phyloP scores from a whole-genome alignment of 2,797 vertebrate genomes.

The Macrochelys suwanniensis region DNA sequence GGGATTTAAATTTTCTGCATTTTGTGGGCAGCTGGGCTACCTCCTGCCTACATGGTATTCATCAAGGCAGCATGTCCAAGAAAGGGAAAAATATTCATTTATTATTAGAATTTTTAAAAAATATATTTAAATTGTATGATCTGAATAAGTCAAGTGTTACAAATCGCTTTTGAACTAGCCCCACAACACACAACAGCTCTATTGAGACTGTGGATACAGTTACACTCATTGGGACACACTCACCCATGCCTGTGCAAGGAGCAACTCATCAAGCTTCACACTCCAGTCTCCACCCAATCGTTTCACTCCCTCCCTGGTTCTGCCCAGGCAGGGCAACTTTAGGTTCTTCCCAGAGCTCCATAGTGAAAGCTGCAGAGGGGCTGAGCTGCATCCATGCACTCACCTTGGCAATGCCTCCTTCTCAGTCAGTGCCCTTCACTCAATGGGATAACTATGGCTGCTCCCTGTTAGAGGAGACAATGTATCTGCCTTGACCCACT shows the following conservation, averaged over 20 bases:
- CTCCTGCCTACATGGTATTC: slow-evolving; percentile 21
- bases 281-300: slow-evolving; percentile 57
- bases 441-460: slow-evolving; percentile 6
- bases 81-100: slow-evolving; percentile 58
- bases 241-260: slow-evolving; percentile 36
- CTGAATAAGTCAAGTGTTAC: background rate
- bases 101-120: background rate
- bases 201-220: slow-evolving; percentile 57
- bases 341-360: background rate
- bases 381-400: background rate
- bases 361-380: accelerated
- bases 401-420: background rate
- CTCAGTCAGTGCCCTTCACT: accelerated
- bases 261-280: slow-evolving; percentile 67
- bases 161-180: slow-evolving; percentile 70
- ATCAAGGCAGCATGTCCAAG: slow-evolving; percentile 66
- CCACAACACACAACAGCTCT: slow-evolving; percentile 60
- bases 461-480: background rate
- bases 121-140: background rate
- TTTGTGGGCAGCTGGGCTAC: background rate
- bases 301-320: slow-evolving; percentile 24
- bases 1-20: slow-evolving; percentile 30
- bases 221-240: slow-evolving; percentile 73
- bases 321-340: slow-evolving; percentile 53
- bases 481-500: accelerated